phyloP scores from a whole-genome alignment of 2,113 vertebrate species.

The Pionites leucogaster region DNA sequence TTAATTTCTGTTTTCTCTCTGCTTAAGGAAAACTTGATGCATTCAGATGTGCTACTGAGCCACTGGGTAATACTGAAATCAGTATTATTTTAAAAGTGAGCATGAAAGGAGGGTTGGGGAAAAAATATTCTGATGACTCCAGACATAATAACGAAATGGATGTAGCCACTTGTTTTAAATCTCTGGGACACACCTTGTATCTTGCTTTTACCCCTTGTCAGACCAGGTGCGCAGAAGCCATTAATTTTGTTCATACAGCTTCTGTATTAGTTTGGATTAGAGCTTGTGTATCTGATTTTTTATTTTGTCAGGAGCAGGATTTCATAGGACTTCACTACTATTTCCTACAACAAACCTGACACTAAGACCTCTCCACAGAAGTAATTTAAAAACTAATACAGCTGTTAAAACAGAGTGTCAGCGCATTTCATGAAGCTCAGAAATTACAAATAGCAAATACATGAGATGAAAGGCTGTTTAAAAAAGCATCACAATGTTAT shows the following conservation, averaged over 20 bases:
- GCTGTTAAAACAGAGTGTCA: neutral
- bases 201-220: neutral
- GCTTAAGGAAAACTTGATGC: neutral
- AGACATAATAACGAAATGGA: neutral
- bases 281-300: neutral
- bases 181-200: neutral
- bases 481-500: neutral
- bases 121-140: neutral
- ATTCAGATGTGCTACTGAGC: neutral
- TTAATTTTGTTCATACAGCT: neutral
- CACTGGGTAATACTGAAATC: neutral
- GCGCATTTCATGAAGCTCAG: neutral
- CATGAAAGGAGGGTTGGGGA: neutral
- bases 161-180: neutral
- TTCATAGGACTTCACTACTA: neutral
- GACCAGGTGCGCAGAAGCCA: neutral
- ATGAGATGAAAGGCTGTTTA: neutral
- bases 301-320: neutral
- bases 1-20: neutral
- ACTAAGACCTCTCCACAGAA: neutral
- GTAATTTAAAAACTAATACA: neutral
- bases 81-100: neutral
- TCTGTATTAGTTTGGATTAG: neutral
- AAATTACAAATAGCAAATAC: neutral
- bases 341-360: neutral